phyloP scores from a whole-genome alignment of 2,888 invertebrate species.

The Oligia strigilis region DNA sequence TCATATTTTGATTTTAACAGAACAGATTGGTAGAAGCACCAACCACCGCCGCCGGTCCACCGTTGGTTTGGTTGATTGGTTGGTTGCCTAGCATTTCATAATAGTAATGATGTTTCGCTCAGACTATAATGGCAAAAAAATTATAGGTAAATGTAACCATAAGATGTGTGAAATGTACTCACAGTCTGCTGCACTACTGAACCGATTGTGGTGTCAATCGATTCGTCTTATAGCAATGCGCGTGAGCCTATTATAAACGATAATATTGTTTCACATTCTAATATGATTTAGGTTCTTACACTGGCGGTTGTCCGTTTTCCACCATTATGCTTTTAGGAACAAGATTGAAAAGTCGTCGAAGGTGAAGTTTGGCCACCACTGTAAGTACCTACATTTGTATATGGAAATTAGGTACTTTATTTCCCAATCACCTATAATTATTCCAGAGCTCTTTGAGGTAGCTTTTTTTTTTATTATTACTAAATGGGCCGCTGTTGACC shows the following conservation, averaged over 20 bases:
- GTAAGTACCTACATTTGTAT: not conserved
- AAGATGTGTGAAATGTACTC: slow-evolving; percentile 25
- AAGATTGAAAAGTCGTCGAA: not conserved
- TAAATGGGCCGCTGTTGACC: too few species aligned
- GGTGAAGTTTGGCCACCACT: not conserved
- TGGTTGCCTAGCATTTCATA: not conserved
- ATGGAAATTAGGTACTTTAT: slow-evolving; percentile 6
- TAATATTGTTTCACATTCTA: slow-evolving; percentile 34
- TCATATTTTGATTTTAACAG: not conserved
- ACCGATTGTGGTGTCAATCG: slow-evolving; percentile 42
- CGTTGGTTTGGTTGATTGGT: too few species aligned
- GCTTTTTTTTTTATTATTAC: too few species aligned
- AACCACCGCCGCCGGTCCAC: too few species aligned
- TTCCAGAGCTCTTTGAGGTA: not conserved
- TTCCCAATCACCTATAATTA: not conserved
- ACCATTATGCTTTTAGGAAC: not conserved
- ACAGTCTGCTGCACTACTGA: slow-evolving; percentile 26
- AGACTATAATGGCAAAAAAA: not conserved
- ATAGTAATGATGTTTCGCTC: not conserved
- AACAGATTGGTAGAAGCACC: not conserved
- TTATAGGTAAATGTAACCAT: not conserved
- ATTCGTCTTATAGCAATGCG: slow-evolving; percentile 33
- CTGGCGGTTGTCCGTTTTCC: not conserved
- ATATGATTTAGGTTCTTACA: not conserved
- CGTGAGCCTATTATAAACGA: slow-evolving; percentile 24